Conservation (phyloP, 2,888 invertebrate species). For the Agonopterix subpropinquella region DNA sequence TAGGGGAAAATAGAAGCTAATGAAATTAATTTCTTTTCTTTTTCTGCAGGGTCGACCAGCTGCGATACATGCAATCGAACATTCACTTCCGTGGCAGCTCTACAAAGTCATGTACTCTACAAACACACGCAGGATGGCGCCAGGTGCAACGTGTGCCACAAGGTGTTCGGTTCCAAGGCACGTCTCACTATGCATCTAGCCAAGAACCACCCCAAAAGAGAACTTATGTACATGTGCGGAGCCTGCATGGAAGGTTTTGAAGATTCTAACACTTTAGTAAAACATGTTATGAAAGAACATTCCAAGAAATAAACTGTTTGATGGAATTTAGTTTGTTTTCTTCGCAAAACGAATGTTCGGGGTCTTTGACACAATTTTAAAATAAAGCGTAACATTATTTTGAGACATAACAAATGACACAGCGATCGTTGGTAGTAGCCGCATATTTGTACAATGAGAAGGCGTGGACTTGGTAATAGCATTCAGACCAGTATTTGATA, state of each 20-base stretch:
- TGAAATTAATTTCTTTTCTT: no score
- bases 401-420: no score
- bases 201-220: constrained; percentile 24
- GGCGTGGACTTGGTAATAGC: no score
- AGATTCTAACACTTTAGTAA: neutral
- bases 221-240: neutral
- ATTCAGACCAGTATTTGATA: no score
- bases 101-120: constrained; percentile 42
- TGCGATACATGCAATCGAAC: constrained; percentile 32
- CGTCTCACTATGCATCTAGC: constrained; percentile 28
- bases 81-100: constrained; percentile 32
- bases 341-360: no score
- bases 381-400: no score
- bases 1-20: no score
- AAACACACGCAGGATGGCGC: constrained; percentile 30
- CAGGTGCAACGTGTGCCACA: constrained; percentile 34
- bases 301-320: neutral
- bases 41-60: constrained; percentile 20
- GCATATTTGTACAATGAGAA: no score
- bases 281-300: neutral
- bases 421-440: no score
- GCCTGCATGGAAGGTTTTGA: neutral
- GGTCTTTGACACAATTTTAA: no score
- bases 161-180: constrained; percentile 30
- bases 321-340: neutral